These are phyloP conservation scores for Elephas maximus DNA, from an alignment of 2,113 vertebrate genomes.

Conservation along the genomic window DNA sequence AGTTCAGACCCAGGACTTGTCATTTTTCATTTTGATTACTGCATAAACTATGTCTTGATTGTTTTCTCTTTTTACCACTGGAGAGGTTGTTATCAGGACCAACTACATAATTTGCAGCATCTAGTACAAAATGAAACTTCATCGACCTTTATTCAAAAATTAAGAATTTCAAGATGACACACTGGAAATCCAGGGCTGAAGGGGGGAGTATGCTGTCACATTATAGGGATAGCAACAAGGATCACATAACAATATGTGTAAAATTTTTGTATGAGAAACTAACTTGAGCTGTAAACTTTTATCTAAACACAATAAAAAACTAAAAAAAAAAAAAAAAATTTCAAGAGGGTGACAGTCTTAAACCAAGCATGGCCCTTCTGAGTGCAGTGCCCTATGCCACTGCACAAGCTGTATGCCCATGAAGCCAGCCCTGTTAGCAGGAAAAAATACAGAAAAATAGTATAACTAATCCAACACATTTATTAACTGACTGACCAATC, in stretches of 20 bases:
- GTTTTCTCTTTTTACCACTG: not conserved
- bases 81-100: not conserved
- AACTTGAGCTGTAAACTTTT: no score
- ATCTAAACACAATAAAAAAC: no score
- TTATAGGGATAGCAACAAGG: no score
- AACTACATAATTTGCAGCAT: not conserved
- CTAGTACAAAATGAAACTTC: not conserved
- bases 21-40: not conserved
- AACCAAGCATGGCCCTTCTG: not conserved
- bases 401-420: rapidly evolving
- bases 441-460: not conserved
- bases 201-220: no score
- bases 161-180: not conserved
- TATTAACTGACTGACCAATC: not conserved
- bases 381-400: no score
- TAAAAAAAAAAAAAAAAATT: no score
- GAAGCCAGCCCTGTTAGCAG: not conserved
- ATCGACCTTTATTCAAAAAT: not conserved
- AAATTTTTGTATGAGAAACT: no score
- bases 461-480: not conserved
- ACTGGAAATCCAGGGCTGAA: no score
- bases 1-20: not conserved
- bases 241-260: no score
- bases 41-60: not conserved
- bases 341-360: not conserved